Conservation (phyloP, 2,113 vertebrate species). For the Sakesphorus luctuosus region DNA sequence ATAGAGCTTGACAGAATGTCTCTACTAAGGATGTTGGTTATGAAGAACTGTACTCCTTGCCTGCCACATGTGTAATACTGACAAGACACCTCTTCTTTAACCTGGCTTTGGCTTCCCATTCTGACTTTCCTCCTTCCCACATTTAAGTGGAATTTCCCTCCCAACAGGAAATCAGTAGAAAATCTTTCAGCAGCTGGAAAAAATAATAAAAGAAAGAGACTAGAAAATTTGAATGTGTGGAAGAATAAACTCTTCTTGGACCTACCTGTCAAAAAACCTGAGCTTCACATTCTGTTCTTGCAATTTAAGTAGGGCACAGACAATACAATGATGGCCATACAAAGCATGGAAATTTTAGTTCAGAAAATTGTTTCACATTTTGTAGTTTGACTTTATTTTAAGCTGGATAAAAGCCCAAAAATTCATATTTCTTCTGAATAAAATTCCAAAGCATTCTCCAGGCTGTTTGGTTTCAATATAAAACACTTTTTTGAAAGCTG, state of each 20-base stretch:
- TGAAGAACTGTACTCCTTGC: neutral
- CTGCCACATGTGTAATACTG: neutral
- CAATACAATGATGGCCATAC: neutral
- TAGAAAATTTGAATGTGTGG: neutral
- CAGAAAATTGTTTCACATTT: neutral
- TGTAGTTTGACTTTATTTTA: neutral
- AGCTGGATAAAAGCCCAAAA: neutral
- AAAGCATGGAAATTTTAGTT: neutral
- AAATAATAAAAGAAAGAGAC: neutral
- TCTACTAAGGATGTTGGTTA: neutral
- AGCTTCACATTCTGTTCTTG: neutral
- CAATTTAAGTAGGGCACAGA: neutral
- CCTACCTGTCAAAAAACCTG: neutral
- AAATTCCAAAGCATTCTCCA: conserved; percentile 30
- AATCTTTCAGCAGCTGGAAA: conserved; percentile 5
- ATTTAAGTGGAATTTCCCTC: neutral
- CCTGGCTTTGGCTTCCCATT: neutral
- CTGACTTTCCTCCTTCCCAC: neutral
- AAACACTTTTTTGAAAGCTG: neutral
- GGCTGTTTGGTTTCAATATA: neutral
- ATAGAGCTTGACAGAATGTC: neutral
- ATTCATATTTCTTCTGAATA: neutral
- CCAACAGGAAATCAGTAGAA: conserved; percentile 3
- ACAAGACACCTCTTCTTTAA: neutral
- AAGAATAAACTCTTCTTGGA: neutral